Conservation (phyloP, 2,888 invertebrate species). For the Thysanoteuthis rhombus region DNA sequence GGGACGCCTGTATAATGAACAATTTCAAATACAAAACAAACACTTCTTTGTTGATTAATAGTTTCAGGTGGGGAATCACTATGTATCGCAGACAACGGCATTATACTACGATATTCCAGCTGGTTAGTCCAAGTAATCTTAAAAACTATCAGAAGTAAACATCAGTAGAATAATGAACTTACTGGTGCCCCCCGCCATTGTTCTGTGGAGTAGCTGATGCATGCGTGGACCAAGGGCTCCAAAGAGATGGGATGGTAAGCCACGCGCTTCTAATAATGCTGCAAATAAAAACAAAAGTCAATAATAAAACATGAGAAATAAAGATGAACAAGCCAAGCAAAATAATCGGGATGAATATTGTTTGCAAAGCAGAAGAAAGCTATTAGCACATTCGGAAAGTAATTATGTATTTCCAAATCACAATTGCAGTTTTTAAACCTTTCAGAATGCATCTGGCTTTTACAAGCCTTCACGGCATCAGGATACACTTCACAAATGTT, state of each 20-base stretch:
- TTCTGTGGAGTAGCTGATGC: constrained; percentile 93
- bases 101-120: background rate
- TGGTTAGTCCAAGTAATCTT: background rate
- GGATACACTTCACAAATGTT: too few relatives aligned
- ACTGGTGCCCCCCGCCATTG: constrained; percentile 86
- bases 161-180: constrained; percentile 39
- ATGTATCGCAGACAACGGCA: background rate
- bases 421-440: too few relatives aligned
- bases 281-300: constrained; percentile 36
- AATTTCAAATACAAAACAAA: background rate
- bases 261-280: constrained; percentile 91
- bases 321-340: background rate
- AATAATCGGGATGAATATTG: background rate
- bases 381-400: too few relatives aligned
- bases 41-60: background rate
- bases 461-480: too few relatives aligned
- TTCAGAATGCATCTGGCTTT: too few relatives aligned
- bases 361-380: background rate
- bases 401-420: too few relatives aligned
- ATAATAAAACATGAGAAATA: constrained; percentile 31
- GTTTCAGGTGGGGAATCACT: background rate
- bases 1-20: background rate
- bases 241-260: constrained; percentile 94
- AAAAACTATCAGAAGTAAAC: background rate
- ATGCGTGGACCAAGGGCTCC: constrained; percentile 94